These are phyloP conservation scores for Odontocolon sp. DNA, from an alignment of 2,888 invertebrate species.

Conservation along the genomic window DNA sequence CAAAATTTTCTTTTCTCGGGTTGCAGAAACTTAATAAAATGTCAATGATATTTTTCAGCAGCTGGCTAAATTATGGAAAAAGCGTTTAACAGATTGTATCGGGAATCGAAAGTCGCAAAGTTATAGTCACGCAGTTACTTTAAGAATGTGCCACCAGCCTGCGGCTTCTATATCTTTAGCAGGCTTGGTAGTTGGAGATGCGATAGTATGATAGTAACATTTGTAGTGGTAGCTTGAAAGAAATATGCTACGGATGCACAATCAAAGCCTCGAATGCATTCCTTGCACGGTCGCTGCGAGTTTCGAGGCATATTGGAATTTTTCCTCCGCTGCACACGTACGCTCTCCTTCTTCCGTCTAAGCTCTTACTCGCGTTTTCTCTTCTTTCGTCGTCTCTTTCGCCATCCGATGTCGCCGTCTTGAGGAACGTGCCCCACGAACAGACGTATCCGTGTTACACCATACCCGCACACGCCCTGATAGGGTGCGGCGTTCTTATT, in stretches of 20 bases:
- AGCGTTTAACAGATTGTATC: neutral
- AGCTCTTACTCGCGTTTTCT: neutral
- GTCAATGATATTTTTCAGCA: neutral
- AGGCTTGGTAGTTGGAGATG: slow-evolving; percentile 14
- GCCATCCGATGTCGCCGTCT: slow-evolving; percentile 23
- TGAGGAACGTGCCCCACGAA: slow-evolving; percentile 26
- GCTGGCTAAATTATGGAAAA: neutral
- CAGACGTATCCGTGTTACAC: slow-evolving; percentile 9
- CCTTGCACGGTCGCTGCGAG: slow-evolving; percentile 75
- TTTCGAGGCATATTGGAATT: slow-evolving; percentile 78
- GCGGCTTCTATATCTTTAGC: slow-evolving; percentile 4
- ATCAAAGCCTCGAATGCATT: slow-evolving; percentile 78
- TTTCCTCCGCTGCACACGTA: slow-evolving; percentile 66
- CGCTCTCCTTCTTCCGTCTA: slow-evolving; percentile 14
- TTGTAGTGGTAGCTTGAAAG: slow-evolving; percentile 70
- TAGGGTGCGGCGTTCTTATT: neutral
- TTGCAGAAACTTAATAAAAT: no score
- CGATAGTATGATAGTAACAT: slow-evolving; percentile 29
- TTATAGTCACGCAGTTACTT: slow-evolving; percentile 28
- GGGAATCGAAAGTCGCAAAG: neutral
- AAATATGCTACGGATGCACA: slow-evolving; percentile 79
- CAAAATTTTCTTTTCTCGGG: neutral
- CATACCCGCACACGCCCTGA: neutral
- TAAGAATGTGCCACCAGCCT: neutral
- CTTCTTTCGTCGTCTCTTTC: slow-evolving; percentile 4